Conservation (phyloP, 2,797 vertebrate species). For the Tinamus major region DNA sequence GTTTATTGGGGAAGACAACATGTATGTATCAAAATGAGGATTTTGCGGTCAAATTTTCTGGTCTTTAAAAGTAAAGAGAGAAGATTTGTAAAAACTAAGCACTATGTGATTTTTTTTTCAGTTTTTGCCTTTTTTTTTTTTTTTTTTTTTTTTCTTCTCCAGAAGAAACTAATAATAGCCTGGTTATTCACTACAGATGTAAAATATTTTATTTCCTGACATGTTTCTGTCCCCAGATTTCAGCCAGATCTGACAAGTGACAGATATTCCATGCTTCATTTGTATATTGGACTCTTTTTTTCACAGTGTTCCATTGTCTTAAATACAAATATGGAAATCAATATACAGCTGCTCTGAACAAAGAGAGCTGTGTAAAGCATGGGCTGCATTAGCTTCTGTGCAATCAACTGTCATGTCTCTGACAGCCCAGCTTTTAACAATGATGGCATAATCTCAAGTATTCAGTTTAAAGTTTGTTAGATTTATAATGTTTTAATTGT, state of each 20-base stretch:
- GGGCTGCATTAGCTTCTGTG: slow-evolving; percentile 4
- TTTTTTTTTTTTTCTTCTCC: neutral
- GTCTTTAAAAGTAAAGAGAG: neutral
- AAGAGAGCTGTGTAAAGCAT: slow-evolving; percentile 35
- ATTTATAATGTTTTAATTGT: slow-evolving; percentile 67
- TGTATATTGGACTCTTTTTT: neutral
- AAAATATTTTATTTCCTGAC: slow-evolving; percentile 40
- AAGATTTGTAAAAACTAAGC: neutral
- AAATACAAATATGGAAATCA: slow-evolving; percentile 71
- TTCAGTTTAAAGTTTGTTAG: slow-evolving; percentile 19
- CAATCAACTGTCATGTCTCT: slow-evolving; percentile 17
- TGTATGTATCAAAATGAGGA: neutral
- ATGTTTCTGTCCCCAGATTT: slow-evolving; percentile 23
- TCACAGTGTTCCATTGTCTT: slow-evolving; percentile 30
- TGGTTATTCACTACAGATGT: neutral
- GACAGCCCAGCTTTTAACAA: slow-evolving; percentile 39
- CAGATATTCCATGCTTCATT: slow-evolving; percentile 38
- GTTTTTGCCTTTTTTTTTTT: neutral
- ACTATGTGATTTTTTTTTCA: neutral
- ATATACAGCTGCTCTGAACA: slow-evolving; percentile 66
- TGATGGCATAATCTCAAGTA: slow-evolving; percentile 29
- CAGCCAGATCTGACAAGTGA: slow-evolving; percentile 33
- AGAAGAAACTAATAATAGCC: neutral
- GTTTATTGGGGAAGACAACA: neutral
- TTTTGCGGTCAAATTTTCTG: neutral